Conservation (phyloP, 1,140 invertebrate species). For the Zaprionus africanus region DNA sequence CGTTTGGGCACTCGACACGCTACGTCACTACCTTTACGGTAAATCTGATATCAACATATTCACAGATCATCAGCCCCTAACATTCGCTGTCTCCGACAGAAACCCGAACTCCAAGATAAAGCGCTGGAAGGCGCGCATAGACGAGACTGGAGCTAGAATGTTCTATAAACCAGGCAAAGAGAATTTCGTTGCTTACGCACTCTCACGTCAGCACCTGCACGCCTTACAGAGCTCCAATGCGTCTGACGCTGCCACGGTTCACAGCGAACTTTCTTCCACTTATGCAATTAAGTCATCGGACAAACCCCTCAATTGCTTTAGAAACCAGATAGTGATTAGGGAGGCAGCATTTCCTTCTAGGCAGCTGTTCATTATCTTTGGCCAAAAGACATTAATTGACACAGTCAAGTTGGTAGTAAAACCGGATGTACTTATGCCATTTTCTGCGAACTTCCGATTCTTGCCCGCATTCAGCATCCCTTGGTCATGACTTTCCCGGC, state of each 20-base stretch:
- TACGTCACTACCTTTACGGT: not conserved
- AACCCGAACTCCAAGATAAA: not conserved
- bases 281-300: not conserved
- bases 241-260: not conserved
- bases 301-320: not conserved
- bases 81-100: not conserved
- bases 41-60: not conserved
- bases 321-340: constrained; percentile 1
- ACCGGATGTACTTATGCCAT: not conserved
- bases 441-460: not conserved
- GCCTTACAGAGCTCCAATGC: not conserved
- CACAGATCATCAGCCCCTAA: too few species aligned
- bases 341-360: not conserved
- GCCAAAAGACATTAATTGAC: too few species aligned
- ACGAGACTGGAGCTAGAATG: not conserved
- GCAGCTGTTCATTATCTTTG: not conserved
- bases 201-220: not conserved
- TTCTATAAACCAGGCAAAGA: not conserved
- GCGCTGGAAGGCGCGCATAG: not conserved
- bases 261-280: not conserved
- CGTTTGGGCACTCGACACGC: not conserved
- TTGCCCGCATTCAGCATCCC: not conserved
- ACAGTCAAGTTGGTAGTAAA: too few species aligned
- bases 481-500: not conserved
- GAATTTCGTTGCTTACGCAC: not conserved